Base-by-base conservation (phyloP, 2,113 vertebrate species). In the Heterotilapia buettikoferi region DNA sequence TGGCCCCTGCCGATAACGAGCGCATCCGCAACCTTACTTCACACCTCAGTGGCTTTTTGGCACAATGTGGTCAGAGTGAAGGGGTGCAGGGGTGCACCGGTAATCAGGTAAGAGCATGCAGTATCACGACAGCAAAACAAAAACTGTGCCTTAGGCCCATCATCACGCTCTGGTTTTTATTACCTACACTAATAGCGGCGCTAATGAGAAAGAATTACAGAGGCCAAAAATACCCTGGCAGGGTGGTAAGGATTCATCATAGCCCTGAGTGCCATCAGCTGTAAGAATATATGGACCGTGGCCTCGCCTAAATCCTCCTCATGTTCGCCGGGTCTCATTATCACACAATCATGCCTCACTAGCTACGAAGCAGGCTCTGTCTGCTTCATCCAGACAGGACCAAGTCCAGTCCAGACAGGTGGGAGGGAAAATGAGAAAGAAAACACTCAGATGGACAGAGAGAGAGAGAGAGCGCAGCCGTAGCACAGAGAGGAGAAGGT, bases 181-280 rank as follows among this genome's bases (percentile, higher is more conserved):
- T 92, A 93, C 47, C 47, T 18, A 56, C 73, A 73, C 59, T 92
- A 94, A 93, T 92, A 92, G 85, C 53, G 10, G 21, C 31, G 4
- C 88, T 92, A 95, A 96, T 93, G 89, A 91, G 87, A 26, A 83
- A 61, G 87, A 85, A 93, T 94, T 93, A 91, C 73, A 53, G 81
- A 56, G 43, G 88, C 89, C 90, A 90, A 83, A 93, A 93, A 95
- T 92, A 95, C 91, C 91, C 84, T 63, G 54, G 80, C 68, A 61
- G 45, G 5, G n/a, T 31, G 18, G 19, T 8, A 19, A 83, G 45
- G 63, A 71, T 88, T 86, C 83, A 68, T 88, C 85, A 38, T 26
- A 52, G 45, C 52, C 11, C 24, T 38, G 59, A 63, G 45, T 79
- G 88, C 80, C 59, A 29, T 82, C 53, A 24, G n/a, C 88, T 91